A percentile compares a stretch with the other conserved stretches of the same genome.
phyloP scores from a whole-genome alignment of 2,113 vertebrate genomes.

The Microcebus ravelobensis region DNA sequence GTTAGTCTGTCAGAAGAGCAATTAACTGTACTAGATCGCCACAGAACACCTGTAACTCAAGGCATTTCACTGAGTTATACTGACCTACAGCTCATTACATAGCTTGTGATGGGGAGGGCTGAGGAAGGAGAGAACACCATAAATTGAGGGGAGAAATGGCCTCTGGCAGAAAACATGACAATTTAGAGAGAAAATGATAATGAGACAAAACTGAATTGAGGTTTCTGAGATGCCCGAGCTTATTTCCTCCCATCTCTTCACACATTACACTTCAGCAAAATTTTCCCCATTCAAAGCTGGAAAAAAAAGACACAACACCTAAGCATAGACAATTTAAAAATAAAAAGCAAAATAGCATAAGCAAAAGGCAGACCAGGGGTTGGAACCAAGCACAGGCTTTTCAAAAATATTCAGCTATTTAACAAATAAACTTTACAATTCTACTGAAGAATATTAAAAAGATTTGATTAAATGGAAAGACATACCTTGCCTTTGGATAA shows the following conservation, averaged over 20 bases:
- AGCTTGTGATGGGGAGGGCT: not conserved
- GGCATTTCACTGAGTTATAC: not conserved
- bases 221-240: not conserved
- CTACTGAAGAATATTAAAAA: not conserved
- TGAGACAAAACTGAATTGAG: conserved; percentile 19
- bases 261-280: not conserved
- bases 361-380: not conserved
- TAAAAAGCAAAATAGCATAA: not conserved
- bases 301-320: not conserved
- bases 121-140: not conserved
- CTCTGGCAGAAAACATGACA: not conserved
- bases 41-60: not conserved
- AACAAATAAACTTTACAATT: not conserved
- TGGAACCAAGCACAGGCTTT: not conserved
- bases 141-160: not conserved
- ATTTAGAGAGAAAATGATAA: not conserved
- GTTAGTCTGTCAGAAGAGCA: not conserved
- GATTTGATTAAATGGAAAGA: not conserved
- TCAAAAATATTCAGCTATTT: not conserved
- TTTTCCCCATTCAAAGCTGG: not conserved
- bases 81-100: not conserved
- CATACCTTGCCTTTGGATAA: not conserved
- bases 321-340: not conserved
- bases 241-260: not conserved
- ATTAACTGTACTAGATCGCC: not conserved